phyloP scores from a whole-genome alignment of 2,113 vertebrate genomes.

The Synchiropus splendidus region DNA sequence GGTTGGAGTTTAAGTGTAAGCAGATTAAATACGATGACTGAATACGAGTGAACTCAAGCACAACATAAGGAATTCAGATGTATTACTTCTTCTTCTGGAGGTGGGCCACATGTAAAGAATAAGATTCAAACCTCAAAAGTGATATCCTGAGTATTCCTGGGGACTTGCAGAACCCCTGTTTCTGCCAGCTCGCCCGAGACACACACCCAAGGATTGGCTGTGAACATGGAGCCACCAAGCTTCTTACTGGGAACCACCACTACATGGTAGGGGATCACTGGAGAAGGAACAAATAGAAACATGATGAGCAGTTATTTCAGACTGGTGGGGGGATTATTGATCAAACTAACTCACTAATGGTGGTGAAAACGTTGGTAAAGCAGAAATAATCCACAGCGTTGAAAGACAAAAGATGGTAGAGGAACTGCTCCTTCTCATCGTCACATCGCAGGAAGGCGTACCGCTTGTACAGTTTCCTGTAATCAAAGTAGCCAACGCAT shows the following conservation, averaged over 20 bases:
- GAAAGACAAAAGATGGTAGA: constrained; percentile 96
- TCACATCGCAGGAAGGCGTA: constrained; percentile 97
- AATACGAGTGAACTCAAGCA: no score
- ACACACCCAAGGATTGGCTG: constrained; percentile 97
- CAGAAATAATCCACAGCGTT: constrained; percentile 98
- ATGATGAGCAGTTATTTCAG: neutral
- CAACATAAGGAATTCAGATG: no score
- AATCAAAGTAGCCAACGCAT: constrained; percentile 23
- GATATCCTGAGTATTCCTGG: constrained; percentile 89
- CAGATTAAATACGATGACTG: no score
- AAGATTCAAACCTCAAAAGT: constrained; percentile 84
- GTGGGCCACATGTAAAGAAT: neutral
- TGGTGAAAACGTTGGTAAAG: constrained; percentile 98
- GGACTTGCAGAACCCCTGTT: constrained; percentile 89
- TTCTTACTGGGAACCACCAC: constrained; percentile 93
- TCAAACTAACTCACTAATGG: constrained; percentile 78
- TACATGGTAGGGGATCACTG: constrained; percentile 98
- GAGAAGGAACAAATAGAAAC: constrained; percentile 21
- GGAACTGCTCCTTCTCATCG: constrained; percentile 97
- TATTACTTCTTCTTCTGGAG: no score
- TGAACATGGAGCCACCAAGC: constrained; percentile 95
- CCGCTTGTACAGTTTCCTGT: constrained; percentile 93
- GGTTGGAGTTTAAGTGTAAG: no score
- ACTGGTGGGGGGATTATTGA: neutral
- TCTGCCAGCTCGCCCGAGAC: constrained; percentile 93